Evolutionary conservation across 2,113 vertebrate species (phyloP), one percentile per base, ranked within the genome.

Genomic region (Apodemus speciosus): DNA sequence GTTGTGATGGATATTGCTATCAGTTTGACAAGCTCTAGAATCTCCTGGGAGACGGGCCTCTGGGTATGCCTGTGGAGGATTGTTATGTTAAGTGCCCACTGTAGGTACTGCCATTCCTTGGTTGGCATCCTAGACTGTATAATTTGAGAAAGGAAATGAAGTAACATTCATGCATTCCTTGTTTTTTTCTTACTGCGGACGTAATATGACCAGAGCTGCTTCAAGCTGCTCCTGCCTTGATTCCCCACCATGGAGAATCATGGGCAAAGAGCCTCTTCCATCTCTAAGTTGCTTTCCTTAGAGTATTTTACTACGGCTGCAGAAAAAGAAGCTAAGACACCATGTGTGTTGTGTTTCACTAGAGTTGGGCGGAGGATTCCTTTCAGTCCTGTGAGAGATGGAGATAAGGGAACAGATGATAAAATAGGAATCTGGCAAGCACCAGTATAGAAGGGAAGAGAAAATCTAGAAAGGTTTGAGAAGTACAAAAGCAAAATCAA

Each of bases 401-500:
- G 76, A 87, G 72, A 62, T 56, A 62, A 87, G 40, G 72, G 84
- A 56, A n/a, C 1, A 73, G 60, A 23, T 89, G 64, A 75, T 93
- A 68, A 87, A 81, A 53, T 64, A 79, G 89, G n/a, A 69, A 69
- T 69, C 40, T 88, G 40, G 8, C 76, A 87, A 73, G 11, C 60
- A 66, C 38, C 68, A 83, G 2, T 30, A 2, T 58, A 25, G n/a
- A 64, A 72, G 56, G 71, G 85, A n/a, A 56, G 56, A 51, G 90
- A n/a, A 68, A n/a, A 56, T 77, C 53, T 35, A 88, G 89, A 30
- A 85, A 38, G n/a, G 32, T 64, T 20, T 87, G 91, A 81, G 51
- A 75, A 77, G 40, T 53, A 72, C 3, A 71, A 49, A 89, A 91
- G 62, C 68, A 89, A 95, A 66, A 93, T 51, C 58, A 66, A 25